These are phyloP conservation scores for Anagyrus pseudococci DNA, from an alignment of 2,888 invertebrate genomes.

Conservation along the genomic window DNA sequence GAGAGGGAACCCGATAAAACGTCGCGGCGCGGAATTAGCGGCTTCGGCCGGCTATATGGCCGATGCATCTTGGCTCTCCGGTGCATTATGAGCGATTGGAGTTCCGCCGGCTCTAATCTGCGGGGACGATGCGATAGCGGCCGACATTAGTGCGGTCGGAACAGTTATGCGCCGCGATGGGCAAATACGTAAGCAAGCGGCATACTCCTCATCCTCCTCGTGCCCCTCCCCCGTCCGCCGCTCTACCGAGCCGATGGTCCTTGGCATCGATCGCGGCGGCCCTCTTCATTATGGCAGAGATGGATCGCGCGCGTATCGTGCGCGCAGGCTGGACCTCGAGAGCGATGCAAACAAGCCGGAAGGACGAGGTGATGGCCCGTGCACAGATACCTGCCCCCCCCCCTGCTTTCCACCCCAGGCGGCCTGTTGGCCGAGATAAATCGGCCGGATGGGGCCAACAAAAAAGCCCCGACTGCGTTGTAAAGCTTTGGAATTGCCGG, in stretches of 20 bases:
- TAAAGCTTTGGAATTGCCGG: no score
- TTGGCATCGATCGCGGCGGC: slow-evolving; percentile 26
- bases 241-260: slow-evolving; percentile 11
- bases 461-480: no score
- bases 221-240: background rate
- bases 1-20: no score
- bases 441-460: no score
- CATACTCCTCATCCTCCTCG: background rate
- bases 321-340: slow-evolving; percentile 7
- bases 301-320: slow-evolving; percentile 22
- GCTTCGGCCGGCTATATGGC: background rate
- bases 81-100: slow-evolving; percentile 46
- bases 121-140: slow-evolving; percentile 47
- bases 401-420: background rate
- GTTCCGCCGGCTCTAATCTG: slow-evolving; percentile 52
- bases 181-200: slow-evolving; percentile 7
- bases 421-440: no score
- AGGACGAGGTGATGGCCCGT: background rate
- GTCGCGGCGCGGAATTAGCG: no score
- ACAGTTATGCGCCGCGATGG: slow-evolving; percentile 42
- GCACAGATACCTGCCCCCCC: no score
- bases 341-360: slow-evolving; percentile 18
- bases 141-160: slow-evolving; percentile 45
- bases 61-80: slow-evolving; percentile 6
- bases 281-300: slow-evolving; percentile 39